Evolutionary conservation across 2,888 invertebrate genomes (phyloP).

Genomic region (Pollenia angustigena): DNA sequence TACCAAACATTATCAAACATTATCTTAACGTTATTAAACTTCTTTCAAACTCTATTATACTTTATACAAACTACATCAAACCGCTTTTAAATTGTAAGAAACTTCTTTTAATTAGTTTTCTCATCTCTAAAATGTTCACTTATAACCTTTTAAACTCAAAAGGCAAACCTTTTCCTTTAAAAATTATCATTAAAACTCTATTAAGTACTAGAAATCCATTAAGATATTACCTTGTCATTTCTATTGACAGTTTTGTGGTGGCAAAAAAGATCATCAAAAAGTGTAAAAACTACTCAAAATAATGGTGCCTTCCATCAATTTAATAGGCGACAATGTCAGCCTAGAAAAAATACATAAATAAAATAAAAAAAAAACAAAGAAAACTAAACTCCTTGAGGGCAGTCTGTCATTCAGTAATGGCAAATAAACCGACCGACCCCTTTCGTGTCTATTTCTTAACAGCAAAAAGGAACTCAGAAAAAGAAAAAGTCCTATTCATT

Average conservation of each 20-base stretch:
- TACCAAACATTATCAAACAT: too few relatives aligned
- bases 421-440: constrained; percentile 19
- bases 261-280: not conserved
- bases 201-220: not conserved
- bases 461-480: not conserved
- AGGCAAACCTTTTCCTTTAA: not conserved
- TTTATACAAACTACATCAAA: too few relatives aligned
- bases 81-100: too few relatives aligned
- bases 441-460: constrained; percentile 7
- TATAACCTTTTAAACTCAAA: not conserved
- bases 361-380: not conserved
- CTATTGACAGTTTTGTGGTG: not conserved
- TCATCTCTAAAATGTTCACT: too few relatives aligned
- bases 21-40: too few relatives aligned
- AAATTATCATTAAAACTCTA: constrained; percentile 7
- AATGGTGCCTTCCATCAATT: not conserved
- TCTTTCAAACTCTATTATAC: too few relatives aligned
- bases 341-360: constrained; percentile 4
- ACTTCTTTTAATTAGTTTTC: too few relatives aligned
- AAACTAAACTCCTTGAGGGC: constrained; percentile 46
- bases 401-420: constrained; percentile 31
- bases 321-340: constrained; percentile 13
- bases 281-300: not conserved
- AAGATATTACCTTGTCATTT: not conserved
- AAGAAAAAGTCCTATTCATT: not conserved